Evolutionary conservation across 1,140 invertebrate species (phyloP).

Genomic region (Hermatobates lingyangjiaoensis): DNA sequence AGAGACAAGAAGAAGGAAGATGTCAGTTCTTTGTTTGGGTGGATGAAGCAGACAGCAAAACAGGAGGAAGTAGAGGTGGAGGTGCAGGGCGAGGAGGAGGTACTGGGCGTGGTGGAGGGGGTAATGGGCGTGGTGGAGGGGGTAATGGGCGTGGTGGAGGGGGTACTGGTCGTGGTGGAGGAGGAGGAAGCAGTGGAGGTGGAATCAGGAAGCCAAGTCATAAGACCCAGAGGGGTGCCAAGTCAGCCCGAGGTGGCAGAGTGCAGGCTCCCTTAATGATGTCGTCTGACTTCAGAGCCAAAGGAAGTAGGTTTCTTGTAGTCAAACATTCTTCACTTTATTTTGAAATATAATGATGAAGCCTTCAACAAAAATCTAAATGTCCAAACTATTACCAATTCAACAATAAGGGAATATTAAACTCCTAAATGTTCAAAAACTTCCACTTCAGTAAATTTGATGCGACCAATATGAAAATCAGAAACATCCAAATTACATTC

Average conservation of each 20-base stretch:
- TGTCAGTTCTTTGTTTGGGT: slow-evolving; percentile 43
- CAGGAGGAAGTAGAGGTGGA: slow-evolving; percentile 14
- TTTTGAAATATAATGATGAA: background rate
- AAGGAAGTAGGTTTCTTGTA: background rate
- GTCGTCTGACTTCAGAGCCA: background rate
- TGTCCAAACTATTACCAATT: too few relatives aligned
- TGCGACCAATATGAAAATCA: too few relatives aligned
- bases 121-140: slow-evolving; percentile 3
- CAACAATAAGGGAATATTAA: too few relatives aligned
- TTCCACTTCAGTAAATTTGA: too few relatives aligned
- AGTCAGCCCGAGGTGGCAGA: background rate
- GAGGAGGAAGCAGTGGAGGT: background rate
- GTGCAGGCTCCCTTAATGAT: background rate
- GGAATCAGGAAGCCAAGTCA: background rate
- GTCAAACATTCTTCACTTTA: background rate
- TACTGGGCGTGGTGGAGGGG: slow-evolving; percentile 6
- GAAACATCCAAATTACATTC: too few relatives aligned
- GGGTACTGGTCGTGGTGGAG: background rate
- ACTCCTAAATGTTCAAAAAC: too few relatives aligned
- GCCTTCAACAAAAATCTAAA: background rate
- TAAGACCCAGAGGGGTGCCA: background rate
- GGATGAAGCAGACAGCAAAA: slow-evolving; percentile 3
- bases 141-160: background rate
- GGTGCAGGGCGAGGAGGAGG: slow-evolving; percentile 3
- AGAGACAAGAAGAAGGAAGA: slow-evolving; percentile 30